Base-by-base conservation (phyloP, 1,140 invertebrate genomes). In the Drosophila prosaltans region DNA sequence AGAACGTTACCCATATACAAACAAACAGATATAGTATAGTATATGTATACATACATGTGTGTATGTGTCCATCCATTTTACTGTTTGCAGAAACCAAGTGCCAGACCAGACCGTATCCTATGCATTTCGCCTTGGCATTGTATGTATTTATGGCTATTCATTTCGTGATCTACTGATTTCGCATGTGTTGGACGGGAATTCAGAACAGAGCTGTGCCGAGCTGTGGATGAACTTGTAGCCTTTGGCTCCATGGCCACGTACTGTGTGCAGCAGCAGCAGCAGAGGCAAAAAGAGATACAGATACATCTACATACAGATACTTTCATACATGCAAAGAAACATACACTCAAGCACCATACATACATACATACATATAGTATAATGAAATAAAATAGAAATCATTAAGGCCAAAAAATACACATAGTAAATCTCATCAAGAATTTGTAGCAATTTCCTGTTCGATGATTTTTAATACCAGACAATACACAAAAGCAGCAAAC, bases 131-230 rank as follows among this genome's bases (percentile, higher is more conserved):
- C 54, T 71, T 76, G 84, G 67, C 83, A 83, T 89, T 89, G 83
- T 86, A 88, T 89, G 83, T 86, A 86, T 86, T 86, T 86, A 86
- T 86, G 83, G 83, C 83, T 80, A 86, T 86, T 86, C 83, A 86
- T 86, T 86, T 86, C 83, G 83, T 86, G 83, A 86, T 86, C 83
- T 86, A 83, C 83, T 88, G 84, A 86, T 86, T 86, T 86, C 83
- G 84, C 83, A 86, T 86, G 83, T 86, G 83, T 83, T 89, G 84
- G 84, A 83, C 78, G 83, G 76, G 83, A 86, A 88, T 86, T 71
- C 76, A 63, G 74, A 75, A 76, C 70, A 75, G 59, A 68, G 69
- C 59, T 57, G 32, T 51, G 32, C 57, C 55, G 68, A 73, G 60
- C 39, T 41, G 67, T 40, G 69, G 60, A 77, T 81, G 78, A 85